Conservation (phyloP, 1,140 invertebrate species). For the Nixonia krombeini region DNA sequence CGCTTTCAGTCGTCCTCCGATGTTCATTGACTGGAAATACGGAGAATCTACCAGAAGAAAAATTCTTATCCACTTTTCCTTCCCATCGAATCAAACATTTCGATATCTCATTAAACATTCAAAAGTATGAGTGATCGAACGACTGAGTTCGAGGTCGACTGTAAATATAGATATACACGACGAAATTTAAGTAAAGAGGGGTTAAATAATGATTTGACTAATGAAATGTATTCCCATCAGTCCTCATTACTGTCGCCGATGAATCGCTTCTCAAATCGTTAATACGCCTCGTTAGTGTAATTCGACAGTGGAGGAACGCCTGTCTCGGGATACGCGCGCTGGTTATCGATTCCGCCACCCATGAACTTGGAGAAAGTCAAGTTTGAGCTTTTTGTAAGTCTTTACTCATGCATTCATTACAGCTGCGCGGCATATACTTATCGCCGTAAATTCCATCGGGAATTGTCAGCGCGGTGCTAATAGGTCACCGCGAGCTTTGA, state of each 20-base stretch:
- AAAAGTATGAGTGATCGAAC: too few species aligned
- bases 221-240: slow-evolving; percentile 18
- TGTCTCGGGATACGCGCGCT: slow-evolving; percentile 20
- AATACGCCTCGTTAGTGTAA: slow-evolving; percentile 27
- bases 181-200: too few species aligned
- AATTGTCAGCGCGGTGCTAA: slow-evolving; percentile 4
- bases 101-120: too few species aligned
- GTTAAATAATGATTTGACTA: slow-evolving; percentile 19
- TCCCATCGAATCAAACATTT: too few species aligned
- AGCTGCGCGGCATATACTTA: slow-evolving; percentile 8
- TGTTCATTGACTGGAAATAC: neutral
- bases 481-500: neutral
- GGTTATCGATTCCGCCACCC: slow-evolving; percentile 43
- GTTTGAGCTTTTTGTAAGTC: slow-evolving; percentile 46
- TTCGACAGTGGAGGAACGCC: slow-evolving; percentile 29
- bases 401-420: slow-evolving; percentile 47
- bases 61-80: too few species aligned
- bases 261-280: slow-evolving; percentile 23
- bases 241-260: slow-evolving; percentile 9
- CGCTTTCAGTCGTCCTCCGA: too few species aligned
- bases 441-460: slow-evolving; percentile 22
- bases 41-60: too few species aligned
- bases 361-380: slow-evolving; percentile 49
- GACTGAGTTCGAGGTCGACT: too few species aligned
- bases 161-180: too few species aligned